Base-by-base conservation (phyloP, 1,140 invertebrate species). In the Heliconius himera region DNA sequence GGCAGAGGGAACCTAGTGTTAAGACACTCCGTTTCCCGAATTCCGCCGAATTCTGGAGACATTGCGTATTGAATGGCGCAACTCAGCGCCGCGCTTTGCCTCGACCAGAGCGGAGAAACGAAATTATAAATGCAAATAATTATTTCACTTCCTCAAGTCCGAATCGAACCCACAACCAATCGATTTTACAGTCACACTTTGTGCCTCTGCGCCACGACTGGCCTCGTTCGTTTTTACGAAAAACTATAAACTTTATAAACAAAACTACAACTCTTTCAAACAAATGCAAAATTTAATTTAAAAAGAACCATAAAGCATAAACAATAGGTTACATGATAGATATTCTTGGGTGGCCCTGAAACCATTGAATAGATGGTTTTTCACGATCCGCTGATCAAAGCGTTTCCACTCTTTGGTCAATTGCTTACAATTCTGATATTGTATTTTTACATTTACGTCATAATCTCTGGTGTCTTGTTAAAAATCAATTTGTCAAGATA, bases 301-400 rank as follows among this genome's bases (percentile, higher is more conserved):
- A 71, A 71, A 5, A 71, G 2, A 36, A 38, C 0, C 1, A 36
- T 36, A 71, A 71, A 71, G 70, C 70, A 71, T 20, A 71, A 71
- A 76, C 2, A 66, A 66, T 16, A 18, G 3, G 22, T 20, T 49
- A 41, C 46, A 51, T 13, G 49, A 51, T 51, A 49, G n/a, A 41
- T 77, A 56, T 72, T 75, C 70, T 70, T 75, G 26, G 56, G 36
- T 82, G 88, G 82, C 89, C 90, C 84, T 92, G 90, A 90, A 90
- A 85, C 79, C 87, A 81, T 75, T 89, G 83, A 83, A 82, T 90
- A 81, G 84, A 75, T 81, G 82, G 0, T 46, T 87, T 87, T 90
- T 85, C 81, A 90, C 84, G 87, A 81, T 83, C 86, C 86, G 81
- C 79, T 88, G 80, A 82, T 88, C 90, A 91, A 92, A 92, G 86